Percentiles rank a stretch among this genome's conserved stretches.
These are phyloP conservation scores for Perognathus longimembris DNA, from an alignment of 2,113 vertebrate species.

Conservation along the genomic window DNA sequence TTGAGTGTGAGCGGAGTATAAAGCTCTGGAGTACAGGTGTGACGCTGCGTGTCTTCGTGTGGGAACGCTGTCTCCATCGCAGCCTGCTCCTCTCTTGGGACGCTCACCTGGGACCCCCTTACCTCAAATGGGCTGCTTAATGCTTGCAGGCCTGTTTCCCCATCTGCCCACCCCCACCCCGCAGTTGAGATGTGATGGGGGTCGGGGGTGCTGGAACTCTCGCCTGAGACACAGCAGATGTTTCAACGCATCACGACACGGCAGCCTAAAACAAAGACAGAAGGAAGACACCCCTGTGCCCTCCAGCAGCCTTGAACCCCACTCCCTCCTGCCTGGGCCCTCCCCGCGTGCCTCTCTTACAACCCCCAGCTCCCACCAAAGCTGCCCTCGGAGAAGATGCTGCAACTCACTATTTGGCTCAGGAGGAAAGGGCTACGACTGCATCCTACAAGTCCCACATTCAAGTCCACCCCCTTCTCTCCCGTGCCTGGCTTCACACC, in stretches of 20 bases:
- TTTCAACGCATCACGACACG: background rate
- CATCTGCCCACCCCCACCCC: no score
- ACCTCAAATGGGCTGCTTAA: background rate
- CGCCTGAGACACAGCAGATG: background rate
- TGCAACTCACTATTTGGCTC: constrained; percentile 15
- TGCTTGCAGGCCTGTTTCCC: background rate
- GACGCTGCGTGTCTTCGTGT: background rate
- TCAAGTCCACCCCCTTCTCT: background rate
- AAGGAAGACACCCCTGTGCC: background rate
- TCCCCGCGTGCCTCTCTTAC: background rate
- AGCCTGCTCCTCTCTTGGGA: background rate
- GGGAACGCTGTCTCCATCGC: background rate
- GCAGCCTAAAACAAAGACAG: background rate
- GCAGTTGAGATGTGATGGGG: background rate
- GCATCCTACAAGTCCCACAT: background rate
- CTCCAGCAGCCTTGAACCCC: background rate
- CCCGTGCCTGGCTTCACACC: background rate
- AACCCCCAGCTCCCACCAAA: constrained; percentile 49
- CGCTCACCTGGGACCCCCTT: background rate
- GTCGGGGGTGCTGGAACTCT: background rate
- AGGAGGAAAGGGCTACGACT: background rate
- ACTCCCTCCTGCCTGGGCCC: background rate
- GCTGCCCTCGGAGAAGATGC: constrained; percentile 50
- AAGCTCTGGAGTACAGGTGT: accelerated
- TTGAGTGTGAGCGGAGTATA: background rate